Conservation (phyloP, 2,113 vertebrate species). For the Chaetorhynchus papuensis region DNA sequence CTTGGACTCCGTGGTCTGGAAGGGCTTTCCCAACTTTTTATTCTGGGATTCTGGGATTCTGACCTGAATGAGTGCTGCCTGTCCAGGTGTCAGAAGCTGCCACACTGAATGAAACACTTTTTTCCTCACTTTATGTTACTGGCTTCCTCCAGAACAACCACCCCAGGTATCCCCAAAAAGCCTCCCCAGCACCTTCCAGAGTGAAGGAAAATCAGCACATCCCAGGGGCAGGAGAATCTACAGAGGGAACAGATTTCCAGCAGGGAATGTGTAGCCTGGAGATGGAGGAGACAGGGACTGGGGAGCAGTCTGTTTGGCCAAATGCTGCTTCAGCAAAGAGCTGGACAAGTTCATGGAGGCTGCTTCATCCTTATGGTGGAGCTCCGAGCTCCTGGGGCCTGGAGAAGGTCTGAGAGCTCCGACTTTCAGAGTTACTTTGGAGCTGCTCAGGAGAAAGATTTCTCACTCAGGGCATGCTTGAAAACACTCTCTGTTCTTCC, state of each 20-base stretch:
- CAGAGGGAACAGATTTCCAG: not conserved
- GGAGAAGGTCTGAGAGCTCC: not conserved
- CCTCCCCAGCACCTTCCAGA: not conserved
- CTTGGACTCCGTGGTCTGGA: fast-evolving
- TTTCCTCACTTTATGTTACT: fast-evolving
- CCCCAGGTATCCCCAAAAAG: fast-evolving
- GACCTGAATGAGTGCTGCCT: fast-evolving
- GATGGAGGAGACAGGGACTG: too few relatives aligned
- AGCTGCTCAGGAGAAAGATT: not conserved
- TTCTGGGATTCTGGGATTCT: not conserved
- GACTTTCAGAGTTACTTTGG: not conserved
- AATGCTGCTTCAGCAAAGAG: not conserved
- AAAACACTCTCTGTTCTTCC: not conserved
- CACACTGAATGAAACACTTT: not conserved
- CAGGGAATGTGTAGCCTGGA: not conserved
- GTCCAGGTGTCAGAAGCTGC: not conserved
- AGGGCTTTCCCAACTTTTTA: fast-evolving
- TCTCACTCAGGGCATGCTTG: not conserved
- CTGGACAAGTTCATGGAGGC: not conserved
- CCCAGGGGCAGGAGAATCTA: not conserved
- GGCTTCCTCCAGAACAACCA: not conserved
- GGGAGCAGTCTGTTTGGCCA: not conserved
- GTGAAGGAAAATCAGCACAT: fast-evolving
- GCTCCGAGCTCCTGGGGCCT: not conserved
- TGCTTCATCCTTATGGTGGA: not conserved